Evolutionary conservation across 2,113 vertebrate species (phyloP).

Genomic region (Pedionomus torquatus): DNA sequence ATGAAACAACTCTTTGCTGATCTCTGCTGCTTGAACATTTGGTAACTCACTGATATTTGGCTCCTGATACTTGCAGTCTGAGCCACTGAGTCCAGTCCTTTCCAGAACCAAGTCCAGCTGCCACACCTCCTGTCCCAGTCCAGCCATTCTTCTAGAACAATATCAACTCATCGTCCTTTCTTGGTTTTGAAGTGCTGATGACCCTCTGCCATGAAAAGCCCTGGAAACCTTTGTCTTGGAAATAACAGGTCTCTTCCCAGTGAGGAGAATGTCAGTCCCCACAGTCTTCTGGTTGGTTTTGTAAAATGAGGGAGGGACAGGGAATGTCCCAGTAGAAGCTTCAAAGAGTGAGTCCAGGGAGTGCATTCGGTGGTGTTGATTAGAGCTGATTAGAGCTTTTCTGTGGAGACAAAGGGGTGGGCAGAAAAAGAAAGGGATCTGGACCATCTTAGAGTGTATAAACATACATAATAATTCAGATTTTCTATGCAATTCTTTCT

Average conservation of each 20-base stretch:
- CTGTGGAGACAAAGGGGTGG: neutral
- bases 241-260: neutral
- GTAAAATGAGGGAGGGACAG: neutral
- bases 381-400: neutral
- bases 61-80: neutral
- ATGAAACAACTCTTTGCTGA: neutral
- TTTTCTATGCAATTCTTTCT: neutral
- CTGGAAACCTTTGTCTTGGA: fast-evolving
- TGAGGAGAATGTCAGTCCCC: neutral
- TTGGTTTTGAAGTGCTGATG: neutral
- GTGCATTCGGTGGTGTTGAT: fast-evolving
- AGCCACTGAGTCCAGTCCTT: neutral
- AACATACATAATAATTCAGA: neutral
- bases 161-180: neutral
- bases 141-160: neutral
- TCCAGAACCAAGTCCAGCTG: neutral
- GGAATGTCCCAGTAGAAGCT: neutral
- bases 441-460: neutral
- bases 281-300: neutral
- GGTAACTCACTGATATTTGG: neutral
- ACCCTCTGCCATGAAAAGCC: neutral
- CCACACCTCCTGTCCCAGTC: neutral
- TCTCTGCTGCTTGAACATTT: neutral
- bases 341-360: neutral
- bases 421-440: neutral